These are phyloP conservation scores for Epizoanthus scotinus DNA, from an alignment of 92 coral and sea anemone genomes.

Conservation along the genomic window DNA sequence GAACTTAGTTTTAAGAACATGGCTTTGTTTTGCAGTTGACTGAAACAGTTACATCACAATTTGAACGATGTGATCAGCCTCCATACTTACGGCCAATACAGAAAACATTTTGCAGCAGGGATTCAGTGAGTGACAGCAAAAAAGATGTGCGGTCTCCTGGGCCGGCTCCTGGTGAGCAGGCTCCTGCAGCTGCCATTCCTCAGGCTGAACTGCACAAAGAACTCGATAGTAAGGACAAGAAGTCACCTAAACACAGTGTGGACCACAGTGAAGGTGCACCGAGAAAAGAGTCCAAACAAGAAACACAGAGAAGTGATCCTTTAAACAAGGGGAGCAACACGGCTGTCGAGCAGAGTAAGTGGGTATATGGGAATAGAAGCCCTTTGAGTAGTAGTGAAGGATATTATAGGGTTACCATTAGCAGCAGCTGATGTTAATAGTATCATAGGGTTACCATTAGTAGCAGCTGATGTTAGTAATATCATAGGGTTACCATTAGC, in stretches of 20 bases:
- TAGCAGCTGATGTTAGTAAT: too few relatives aligned
- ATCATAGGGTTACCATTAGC: too few relatives aligned
- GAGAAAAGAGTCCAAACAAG: slow-evolving; percentile 49
- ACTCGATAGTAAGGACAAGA: slow-evolving; percentile 4
- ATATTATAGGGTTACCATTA: too few relatives aligned
- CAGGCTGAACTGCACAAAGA: slow-evolving; percentile 14
- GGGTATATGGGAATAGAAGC: background rate
- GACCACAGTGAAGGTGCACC: slow-evolving; percentile 32
- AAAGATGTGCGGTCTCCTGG: background rate
- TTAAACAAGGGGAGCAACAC: background rate
- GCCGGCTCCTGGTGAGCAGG: background rate
- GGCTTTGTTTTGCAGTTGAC: slow-evolving; percentile 61
- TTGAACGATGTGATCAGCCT: slow-evolving; percentile 94
- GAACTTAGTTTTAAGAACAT: background rate
- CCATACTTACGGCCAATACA: slow-evolving; percentile 80
- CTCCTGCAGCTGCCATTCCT: background rate
- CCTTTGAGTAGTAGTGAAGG: background rate
- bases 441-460: too few relatives aligned
- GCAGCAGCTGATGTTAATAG: too few relatives aligned
- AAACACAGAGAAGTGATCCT: slow-evolving; percentile 32
- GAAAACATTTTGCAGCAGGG: slow-evolving; percentile 75
- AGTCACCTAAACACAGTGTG: slow-evolving; percentile 12
- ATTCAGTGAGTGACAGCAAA: slow-evolving; percentile 69
- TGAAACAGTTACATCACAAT: slow-evolving; percentile 97
- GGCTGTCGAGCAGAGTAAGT: slow-evolving; percentile 37